Evolutionary conservation across 1,140 invertebrate species (phyloP), one percentile per base, ranked within the genome.

Genomic region (Macrobrachium rosenbergii): DNA sequence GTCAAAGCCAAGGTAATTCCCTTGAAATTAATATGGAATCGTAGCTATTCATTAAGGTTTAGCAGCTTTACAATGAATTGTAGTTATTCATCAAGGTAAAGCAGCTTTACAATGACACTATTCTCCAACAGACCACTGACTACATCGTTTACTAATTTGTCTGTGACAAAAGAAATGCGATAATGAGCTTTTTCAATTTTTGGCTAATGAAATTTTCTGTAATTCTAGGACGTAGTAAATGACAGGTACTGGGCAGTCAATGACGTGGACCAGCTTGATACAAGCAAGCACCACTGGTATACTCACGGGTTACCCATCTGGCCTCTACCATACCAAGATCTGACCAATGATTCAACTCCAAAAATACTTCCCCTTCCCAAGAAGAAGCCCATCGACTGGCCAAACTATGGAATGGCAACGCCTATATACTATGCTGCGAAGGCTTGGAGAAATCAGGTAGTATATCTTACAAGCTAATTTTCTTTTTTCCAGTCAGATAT

Each of bases 401-500:
- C 82, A 23, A 77, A 77, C 37, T 84, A 84, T 59, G 82, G 82
- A n/a, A 21, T 84, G 3, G 82, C 82, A 12, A 84, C 82, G 23
- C 82, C 82, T 11, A 52, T 84, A n/a, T 84, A 84, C 75, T 78
- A 52, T 75, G 73, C 82, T 2, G 59, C 82, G 10, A 84, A 84
- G 23, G 82, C 82, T n/a, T 84, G 82, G 82, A 77, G 82, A 75
- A 77, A 84, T 43, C 82, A 77, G 73, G 82, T 84, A 19, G 8
- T 63, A 2, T 3, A 8, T 21, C 67, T 72, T 17, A 69, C n/a
- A 0, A 37, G 28, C n/a, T 2, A 28, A 5, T 3, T 69, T 3
- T n/a, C 7, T 52, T 52, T 52, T 52, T 52, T 10, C 52, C 52
- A 52, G 7, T 52, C 28, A 37, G 28, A 37, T 37, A 37, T 37